A percentile compares a stretch with the other conserved stretches of the same genome.
Conservation (phyloP, 2,113 vertebrate species). For the Perognathus longimembris region DNA sequence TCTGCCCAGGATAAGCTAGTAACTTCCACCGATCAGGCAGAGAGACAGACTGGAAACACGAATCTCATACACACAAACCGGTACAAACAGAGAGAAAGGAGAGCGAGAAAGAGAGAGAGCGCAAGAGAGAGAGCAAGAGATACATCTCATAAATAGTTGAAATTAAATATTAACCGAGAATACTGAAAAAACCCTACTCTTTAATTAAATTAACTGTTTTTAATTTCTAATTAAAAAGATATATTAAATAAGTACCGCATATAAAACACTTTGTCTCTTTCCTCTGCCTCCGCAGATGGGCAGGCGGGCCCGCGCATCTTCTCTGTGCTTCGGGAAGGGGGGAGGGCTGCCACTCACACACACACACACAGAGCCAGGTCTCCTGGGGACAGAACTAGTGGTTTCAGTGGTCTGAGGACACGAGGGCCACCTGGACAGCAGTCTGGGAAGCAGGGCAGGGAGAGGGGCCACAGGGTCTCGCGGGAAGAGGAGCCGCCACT, state of each 20-base stretch:
- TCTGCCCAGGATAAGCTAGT: constrained; percentile 88
- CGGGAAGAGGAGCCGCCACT: not conserved
- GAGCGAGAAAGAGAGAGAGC: constrained; percentile 29
- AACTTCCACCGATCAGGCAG: constrained; percentile 87
- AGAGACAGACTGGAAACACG: constrained; percentile 85
- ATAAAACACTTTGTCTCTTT: constrained; percentile 90
- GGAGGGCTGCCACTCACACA: not conserved
- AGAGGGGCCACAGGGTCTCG: not conserved
- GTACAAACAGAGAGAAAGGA: constrained; percentile 77
- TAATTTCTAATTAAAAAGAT: constrained; percentile 92
- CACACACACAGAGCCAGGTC: constrained; percentile 80
- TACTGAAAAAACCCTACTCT: constrained; percentile 92
- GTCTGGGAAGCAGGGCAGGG: not conserved
- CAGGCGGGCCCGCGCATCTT: constrained; percentile 69
- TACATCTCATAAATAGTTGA: constrained; percentile 90
- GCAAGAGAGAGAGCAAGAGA: constrained; percentile 72
- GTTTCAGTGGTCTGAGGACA: constrained; percentile 74
- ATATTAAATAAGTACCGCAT: constrained; percentile 91
- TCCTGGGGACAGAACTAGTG: constrained; percentile 80
- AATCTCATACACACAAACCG: constrained; percentile 85
- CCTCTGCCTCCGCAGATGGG: constrained; percentile 83
- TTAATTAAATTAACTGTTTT: constrained; percentile 91
- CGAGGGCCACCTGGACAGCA: constrained; percentile 29
- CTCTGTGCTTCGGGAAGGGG: constrained; percentile 62
- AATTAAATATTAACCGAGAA: constrained; percentile 93